Conservation (phyloP, 2,113 vertebrate species). For the Trachemys scripta region DNA sequence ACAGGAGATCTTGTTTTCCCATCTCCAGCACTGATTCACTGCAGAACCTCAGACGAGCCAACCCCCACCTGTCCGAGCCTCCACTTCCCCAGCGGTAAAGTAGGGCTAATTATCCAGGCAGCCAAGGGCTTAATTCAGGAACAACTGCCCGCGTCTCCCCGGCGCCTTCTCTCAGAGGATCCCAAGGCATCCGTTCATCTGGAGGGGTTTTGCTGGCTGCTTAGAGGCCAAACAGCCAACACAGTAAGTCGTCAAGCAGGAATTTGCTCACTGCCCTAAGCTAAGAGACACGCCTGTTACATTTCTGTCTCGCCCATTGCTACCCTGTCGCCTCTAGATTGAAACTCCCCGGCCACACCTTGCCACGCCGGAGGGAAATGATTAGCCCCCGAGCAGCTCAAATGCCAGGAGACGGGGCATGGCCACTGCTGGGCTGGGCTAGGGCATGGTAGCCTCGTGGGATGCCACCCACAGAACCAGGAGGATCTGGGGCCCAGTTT, state of each 20-base stretch:
- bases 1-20: neutral
- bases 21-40: neutral
- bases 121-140: neutral
- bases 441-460: neutral
- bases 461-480: neutral
- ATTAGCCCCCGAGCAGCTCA: neutral
- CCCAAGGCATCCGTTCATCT: neutral
- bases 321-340: neutral
- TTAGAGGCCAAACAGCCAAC: neutral
- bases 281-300: neutral
- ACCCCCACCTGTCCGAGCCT: neutral
- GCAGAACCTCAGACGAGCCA: neutral
- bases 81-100: neutral
- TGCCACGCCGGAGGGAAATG: neutral
- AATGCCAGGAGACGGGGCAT: neutral
- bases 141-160: neutral
- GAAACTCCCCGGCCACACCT: neutral
- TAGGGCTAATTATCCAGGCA: neutral
- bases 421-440: neutral
- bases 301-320: neutral
- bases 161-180: neutral
- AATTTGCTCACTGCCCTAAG: neutral
- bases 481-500: neutral
- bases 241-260: neutral
- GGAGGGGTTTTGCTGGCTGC: neutral